Evolutionary conservation across 2,113 vertebrate species (phyloP).

Genomic region (Malurus melanocephalus): DNA sequence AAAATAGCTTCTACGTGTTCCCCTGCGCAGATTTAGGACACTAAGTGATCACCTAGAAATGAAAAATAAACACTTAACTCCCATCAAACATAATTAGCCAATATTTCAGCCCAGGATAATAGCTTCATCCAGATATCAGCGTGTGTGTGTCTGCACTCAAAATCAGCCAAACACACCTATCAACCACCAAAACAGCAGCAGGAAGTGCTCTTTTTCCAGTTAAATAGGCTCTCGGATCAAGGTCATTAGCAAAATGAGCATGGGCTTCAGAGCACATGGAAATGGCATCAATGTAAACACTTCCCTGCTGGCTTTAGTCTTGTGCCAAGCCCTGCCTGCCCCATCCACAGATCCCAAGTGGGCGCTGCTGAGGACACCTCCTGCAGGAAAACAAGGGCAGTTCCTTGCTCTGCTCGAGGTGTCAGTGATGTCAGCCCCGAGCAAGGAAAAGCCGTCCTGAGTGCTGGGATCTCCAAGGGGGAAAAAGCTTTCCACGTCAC

Average conservation of each 20-base stretch:
- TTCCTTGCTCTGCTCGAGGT: constrained; percentile 8
- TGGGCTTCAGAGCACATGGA: neutral
- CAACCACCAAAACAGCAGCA: neutral
- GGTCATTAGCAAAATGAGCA: constrained; percentile 9
- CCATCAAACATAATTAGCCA: constrained; percentile 6
- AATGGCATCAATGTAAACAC: neutral
- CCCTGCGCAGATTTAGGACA: constrained; percentile 6
- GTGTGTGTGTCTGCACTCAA: neutral
- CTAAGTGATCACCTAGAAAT: constrained; percentile 18
- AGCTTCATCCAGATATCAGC: neutral
- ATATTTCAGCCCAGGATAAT: neutral
- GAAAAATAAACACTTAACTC: constrained; percentile 35
- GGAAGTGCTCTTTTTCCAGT: neutral
- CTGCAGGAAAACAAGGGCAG: constrained; percentile 27
- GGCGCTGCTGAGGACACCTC: constrained; percentile 18
- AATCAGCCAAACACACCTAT: constrained; percentile 6
- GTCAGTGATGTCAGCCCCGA: neutral
- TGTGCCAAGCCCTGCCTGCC: constrained; percentile 25
- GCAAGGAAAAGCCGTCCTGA: neutral
- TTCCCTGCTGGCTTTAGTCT: neutral
- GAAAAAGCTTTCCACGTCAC: constrained; percentile 35
- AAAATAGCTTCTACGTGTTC: neutral
- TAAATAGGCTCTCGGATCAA: neutral
- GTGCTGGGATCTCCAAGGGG: neutral
- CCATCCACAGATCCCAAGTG: neutral